These are phyloP conservation scores for Harpalus rufipes DNA, from an alignment of 2,888 invertebrate species.

Conservation along the genomic window DNA sequence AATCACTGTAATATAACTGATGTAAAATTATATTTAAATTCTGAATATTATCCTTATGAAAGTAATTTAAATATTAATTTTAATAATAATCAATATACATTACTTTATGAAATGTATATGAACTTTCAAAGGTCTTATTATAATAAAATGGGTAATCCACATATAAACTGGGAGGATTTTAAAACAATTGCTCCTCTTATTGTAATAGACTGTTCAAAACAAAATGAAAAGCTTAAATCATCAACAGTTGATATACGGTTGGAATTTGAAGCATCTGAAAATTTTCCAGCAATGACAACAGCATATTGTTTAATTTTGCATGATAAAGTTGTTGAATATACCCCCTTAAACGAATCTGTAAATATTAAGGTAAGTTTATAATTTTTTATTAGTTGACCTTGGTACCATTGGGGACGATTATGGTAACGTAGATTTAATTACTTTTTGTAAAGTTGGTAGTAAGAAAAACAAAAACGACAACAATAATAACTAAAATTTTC, in stretches of 20 bases:
- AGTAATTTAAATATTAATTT: conserved; percentile 56
- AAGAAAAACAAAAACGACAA: too few species aligned
- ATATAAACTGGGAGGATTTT: conserved; percentile 46
- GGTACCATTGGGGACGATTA: too few species aligned
- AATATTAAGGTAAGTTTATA: background rate
- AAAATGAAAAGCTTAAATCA: conserved; percentile 69
- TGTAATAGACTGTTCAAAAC: conserved; percentile 70
- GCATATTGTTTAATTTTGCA: conserved; percentile 69
- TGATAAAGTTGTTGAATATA: conserved; percentile 62
- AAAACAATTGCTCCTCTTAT: conserved; percentile 69
- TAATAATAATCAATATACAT: conserved; percentile 29
- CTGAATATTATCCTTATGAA: conserved; percentile 58
- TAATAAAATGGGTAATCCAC: conserved; percentile 72
- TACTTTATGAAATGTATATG: conserved; percentile 46
- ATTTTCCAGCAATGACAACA: conserved; percentile 69
- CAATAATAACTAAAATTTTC: too few species aligned
- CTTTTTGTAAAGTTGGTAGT: too few species aligned
- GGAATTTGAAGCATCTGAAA: conserved; percentile 66
- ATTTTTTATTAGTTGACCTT: too few species aligned
- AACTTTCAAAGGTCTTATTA: conserved; percentile 56
- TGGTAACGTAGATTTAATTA: too few species aligned
- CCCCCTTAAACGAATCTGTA: background rate
- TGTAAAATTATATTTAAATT: conserved; percentile 58
- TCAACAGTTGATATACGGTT: conserved; percentile 59
- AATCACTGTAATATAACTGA: conserved; percentile 55